phyloP scores from a whole-genome alignment of 2,797 vertebrate species.

The Phalanger gymnotis region DNA sequence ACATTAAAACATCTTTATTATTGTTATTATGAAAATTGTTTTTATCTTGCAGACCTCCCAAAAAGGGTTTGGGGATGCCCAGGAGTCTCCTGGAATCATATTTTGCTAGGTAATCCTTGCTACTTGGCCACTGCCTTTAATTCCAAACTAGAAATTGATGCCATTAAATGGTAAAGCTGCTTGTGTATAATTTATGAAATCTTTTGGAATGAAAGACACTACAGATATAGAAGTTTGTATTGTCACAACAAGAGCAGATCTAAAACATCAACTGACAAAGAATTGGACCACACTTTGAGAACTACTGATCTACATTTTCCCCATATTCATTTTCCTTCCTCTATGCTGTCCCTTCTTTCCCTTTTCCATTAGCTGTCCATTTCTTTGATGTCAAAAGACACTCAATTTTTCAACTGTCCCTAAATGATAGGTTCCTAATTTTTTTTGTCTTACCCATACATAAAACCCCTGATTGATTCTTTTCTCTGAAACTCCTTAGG shows the following conservation, averaged over 20 bases:
- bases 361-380: background rate
- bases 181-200: constrained; percentile 68
- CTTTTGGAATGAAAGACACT: constrained; percentile 66
- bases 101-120: background rate
- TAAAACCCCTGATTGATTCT: background rate
- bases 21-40: background rate
- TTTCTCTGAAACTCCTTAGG: background rate
- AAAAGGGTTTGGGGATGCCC: background rate
- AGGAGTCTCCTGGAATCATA: background rate
- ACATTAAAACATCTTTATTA: background rate
- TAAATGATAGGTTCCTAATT: background rate
- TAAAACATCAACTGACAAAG: constrained; percentile 60
- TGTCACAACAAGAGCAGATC: constrained; percentile 62
- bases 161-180: constrained; percentile 51
- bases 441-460: background rate
- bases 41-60: background rate
- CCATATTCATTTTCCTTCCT: background rate
- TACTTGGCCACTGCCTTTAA: constrained; percentile 33
- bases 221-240: constrained; percentile 72
- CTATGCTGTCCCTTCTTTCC: background rate
- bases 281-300: constrained; percentile 11
- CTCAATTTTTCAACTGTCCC: background rate
- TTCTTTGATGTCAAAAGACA: background rate
- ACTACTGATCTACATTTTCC: background rate
- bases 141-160: constrained; percentile 58